Evolutionary conservation across 2,888 invertebrate genomes (phyloP).

Genomic region (Xiphydria camelus): DNA sequence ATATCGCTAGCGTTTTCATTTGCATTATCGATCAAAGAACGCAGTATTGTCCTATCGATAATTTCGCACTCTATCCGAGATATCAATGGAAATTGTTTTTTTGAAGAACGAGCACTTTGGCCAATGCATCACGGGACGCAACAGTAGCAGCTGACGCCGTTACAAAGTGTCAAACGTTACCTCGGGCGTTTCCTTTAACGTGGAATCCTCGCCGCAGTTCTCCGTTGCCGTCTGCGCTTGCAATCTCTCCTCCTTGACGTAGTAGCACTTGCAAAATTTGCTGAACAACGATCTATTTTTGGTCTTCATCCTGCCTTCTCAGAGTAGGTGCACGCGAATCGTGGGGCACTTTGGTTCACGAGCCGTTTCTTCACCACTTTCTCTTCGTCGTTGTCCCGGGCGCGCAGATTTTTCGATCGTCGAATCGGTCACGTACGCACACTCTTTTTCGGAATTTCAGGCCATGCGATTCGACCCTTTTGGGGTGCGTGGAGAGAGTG

Average conservation of each 20-base stretch:
- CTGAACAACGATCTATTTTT: constrained; percentile 42
- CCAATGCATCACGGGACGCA: no score
- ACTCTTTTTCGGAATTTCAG: background rate
- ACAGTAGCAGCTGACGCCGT: no score
- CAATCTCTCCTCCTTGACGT: constrained; percentile 26
- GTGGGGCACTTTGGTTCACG: no score
- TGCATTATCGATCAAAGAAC: no score
- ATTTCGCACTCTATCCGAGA: background rate
- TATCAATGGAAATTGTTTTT: no score
- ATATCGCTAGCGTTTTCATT: no score
- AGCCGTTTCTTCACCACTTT: background rate
- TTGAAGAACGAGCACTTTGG: no score
- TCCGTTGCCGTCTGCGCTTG: constrained; percentile 5
- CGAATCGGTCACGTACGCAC: background rate
- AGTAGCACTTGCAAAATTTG: constrained; percentile 47
- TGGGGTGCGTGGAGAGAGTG: constrained; percentile 13
- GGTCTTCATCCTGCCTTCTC: constrained; percentile 36
- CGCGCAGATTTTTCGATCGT: background rate
- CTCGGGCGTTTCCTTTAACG: constrained; percentile 29
- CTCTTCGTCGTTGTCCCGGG: no score
- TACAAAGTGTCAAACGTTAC: no score
- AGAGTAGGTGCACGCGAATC: background rate
- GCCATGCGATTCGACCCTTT: constrained; percentile 8
- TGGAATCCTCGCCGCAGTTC: constrained; percentile 21
- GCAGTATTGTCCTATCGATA: no score